These are phyloP conservation scores for Diadegma fenestrale DNA, from an alignment of 2,888 invertebrate genomes.

Conservation along the genomic window DNA sequence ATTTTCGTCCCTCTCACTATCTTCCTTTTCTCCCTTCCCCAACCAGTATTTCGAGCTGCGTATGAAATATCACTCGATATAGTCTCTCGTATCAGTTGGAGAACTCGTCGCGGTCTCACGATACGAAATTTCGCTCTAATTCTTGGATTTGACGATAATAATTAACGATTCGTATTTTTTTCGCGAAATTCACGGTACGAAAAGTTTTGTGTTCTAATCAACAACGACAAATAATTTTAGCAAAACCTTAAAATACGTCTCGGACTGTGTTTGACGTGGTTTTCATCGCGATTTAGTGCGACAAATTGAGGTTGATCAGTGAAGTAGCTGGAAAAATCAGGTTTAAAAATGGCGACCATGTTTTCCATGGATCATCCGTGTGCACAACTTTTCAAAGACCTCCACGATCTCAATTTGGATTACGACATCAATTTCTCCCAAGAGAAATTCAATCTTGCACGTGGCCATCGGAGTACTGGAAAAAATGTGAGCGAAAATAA, in stretches of 20 bases:
- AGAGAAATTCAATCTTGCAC: neutral
- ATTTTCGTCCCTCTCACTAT: neutral
- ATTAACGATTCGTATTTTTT: neutral
- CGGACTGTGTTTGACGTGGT: neutral
- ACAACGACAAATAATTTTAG: neutral
- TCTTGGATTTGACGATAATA: neutral
- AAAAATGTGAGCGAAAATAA: neutral
- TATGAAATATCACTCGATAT: neutral
- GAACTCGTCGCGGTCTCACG: neutral
- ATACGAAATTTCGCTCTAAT: neutral
- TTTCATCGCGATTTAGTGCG: neutral
- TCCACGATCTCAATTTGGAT: slow-evolving; percentile 15
- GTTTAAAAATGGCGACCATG: neutral
- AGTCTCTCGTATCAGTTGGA: neutral
- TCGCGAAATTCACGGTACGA: neutral
- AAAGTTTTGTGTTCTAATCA: neutral
- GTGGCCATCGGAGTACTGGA: neutral
- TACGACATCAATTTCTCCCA: neutral
- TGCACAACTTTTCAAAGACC: slow-evolving; percentile 13
- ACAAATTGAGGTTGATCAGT: neutral
- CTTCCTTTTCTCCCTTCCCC: neutral
- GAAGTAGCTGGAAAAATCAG: slow-evolving; percentile 1
- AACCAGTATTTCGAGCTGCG: neutral
- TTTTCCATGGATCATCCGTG: slow-evolving; percentile 9
- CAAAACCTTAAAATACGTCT: neutral